Evolutionary conservation across 2,797 vertebrate species (phyloP), one percentile per base, ranked within the genome.

Genomic region (Distichodus sexfasciatus): DNA sequence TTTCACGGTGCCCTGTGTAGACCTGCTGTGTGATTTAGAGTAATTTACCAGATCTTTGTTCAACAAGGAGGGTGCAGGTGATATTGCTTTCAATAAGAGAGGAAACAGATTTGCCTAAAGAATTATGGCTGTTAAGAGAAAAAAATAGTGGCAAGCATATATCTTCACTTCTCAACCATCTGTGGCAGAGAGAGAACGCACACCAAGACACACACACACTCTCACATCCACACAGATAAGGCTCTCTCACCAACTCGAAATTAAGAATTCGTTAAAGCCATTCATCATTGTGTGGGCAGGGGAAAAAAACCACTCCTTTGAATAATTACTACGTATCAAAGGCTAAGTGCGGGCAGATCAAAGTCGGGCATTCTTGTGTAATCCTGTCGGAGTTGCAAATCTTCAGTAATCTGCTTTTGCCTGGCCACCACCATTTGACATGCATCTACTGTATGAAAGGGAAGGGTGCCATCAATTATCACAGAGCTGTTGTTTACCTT

Each of bases 371-470:
- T 89, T 90, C 83, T 87, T 86, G 77, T 68, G 77, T 87, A 90
- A 91, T 90, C 88, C 87, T 70, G n/a, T 76, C 76, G 79, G 79
- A 85, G 86, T 87, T 86, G 87, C 89, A 88, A 87, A 90, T 89
- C 87, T 87, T 87, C 79, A 81, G 80, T 89, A 88, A 90, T 90
- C 85, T 87, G 75, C 80, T 73, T n/a, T 50, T 72, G 79, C 74
- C 78, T 61, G 82, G 81, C 84, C 85, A 86, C 83, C 84, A 82
- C 80, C 84, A 81, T 90, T 89, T 90, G 88, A 90, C 88, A 86
- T 87, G 78, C 79, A 87, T 88, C 88, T 87, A 90, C 89, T 87
- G 86, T 90, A 90, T 89, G 76, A 87, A 87, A 89, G 82, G 80
- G 69, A 85, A 79, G 65, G 75, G 74, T 82, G 82, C 83, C 83